Conservation (phyloP, 1,140 invertebrate species). For the Acyrthosiphon pisum region DNA sequence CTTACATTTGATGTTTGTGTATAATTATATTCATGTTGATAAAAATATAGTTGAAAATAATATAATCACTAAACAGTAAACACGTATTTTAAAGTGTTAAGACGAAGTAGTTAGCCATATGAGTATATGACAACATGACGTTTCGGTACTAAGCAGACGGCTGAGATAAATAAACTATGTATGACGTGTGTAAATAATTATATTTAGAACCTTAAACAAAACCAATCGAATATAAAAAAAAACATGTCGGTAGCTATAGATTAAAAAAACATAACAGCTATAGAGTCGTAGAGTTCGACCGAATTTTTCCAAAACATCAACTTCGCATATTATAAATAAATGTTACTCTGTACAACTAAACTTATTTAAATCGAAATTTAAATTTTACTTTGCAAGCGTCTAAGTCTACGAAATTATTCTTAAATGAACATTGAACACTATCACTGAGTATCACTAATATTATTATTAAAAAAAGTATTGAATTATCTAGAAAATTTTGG, state of each 20-base stretch:
- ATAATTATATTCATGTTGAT: too few species aligned
- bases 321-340: background rate
- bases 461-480: background rate
- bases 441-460: background rate
- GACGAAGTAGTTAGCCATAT: background rate
- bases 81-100: background rate
- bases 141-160: background rate
- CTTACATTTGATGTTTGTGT: background rate
- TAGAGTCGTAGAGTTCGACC: too few species aligned
- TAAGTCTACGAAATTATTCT: background rate
- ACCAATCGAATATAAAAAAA: background rate
- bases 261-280: background rate
- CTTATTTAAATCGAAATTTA: background rate
- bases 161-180: background rate
- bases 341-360: background rate
- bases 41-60: background rate
- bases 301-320: background rate
- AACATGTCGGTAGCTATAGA: background rate
- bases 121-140: too few species aligned
- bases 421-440: background rate
- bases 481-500: background rate
- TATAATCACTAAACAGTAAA: background rate
- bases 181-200: background rate
- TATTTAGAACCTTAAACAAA: background rate
- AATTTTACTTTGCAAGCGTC: background rate